Base-by-base conservation (phyloP, 1,140 invertebrate species). In the Lepidurus apus region DNA sequence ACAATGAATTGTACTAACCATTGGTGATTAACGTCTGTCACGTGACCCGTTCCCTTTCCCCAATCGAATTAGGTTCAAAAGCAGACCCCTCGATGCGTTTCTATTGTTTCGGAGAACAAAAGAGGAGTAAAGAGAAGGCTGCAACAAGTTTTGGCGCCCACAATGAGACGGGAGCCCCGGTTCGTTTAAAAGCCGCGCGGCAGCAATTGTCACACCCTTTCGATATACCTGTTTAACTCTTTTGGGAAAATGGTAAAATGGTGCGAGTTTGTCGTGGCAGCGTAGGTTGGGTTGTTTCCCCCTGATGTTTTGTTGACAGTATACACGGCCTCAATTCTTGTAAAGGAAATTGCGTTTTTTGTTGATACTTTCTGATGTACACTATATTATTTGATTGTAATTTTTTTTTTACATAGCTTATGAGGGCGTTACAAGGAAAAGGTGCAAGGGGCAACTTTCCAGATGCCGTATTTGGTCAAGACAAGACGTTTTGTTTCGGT, bases 1-100 rank as follows among this genome's bases (percentile, higher is more conserved):
- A 65, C 53, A 65, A 65, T 65, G 53, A 65, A 65, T 65, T 65
- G 53, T 17, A n/a, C 53, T 7, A 65, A 65, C 13, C 17, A 65
- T 65, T 65, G 53, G 53, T 65, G 53, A 65, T 65, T 21, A 65
- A 21, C 53, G 21, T n/a, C 53, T 65, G 53, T 65, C 53, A 65
- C 53, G 53, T 65, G 53, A 65, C 21, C 21, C 53, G 53, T 65
- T 21, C 9, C 34, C 53, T 65, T 65, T 65, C 53, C 53, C 53
- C 53, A 65, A 65, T 65, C 53, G 53, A 65, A 65, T 65, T 65
- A 65, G 53, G 53, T 34, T 34, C 34, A 34, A 34, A 34, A 34
- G 34, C 34, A 34, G 34, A 21, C 53, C 53, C 21, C 53, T 21
- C 10, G 21, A 65, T 65, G 53, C 21, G n/a, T 65, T 21, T 7